Conservation (phyloP, 2,113 vertebrate genomes). For the Aspiorhynchus laticeps region DNA sequence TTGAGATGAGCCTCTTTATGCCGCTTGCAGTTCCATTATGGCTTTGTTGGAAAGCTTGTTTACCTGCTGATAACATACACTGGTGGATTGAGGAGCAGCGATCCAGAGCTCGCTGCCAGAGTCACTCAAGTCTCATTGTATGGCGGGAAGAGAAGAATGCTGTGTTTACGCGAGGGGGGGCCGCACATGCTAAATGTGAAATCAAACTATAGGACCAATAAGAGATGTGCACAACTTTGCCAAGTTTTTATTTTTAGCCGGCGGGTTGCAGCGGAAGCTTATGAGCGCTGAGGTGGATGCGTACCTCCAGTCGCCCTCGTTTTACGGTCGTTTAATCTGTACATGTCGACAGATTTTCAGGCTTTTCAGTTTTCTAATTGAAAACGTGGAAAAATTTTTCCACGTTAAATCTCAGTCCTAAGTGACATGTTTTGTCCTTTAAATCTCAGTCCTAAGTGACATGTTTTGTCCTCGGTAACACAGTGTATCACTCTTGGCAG, state of each 20-base stretch:
- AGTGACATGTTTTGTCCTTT: conserved; percentile 27
- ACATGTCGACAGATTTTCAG: conserved; percentile 29
- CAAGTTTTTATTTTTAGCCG: conserved; percentile 82
- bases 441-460: conserved; percentile 25
- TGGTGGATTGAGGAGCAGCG: conserved; percentile 82
- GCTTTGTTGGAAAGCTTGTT: conserved; percentile 86
- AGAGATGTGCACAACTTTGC: conserved; percentile 77
- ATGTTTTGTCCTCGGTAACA: conserved; percentile 6
- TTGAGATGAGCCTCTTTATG: conserved; percentile 82
- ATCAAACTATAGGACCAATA: conserved; percentile 82
- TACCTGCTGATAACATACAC: conserved; percentile 88
- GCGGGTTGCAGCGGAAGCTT: conserved; percentile 73
- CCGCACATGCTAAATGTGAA: conserved; percentile 81
- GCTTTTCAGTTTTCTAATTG: conserved; percentile 41
- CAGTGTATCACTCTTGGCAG: not conserved
- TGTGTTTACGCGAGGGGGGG: conserved; percentile 79
- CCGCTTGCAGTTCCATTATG: conserved; percentile 81
- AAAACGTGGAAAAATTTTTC: conserved; percentile 38
- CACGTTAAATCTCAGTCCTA: conserved; percentile 13
- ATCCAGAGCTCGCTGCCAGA: conserved; percentile 84
- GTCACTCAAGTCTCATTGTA: conserved; percentile 85
- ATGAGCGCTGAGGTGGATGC: conserved; percentile 69
- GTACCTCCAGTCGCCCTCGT: conserved; percentile 68
- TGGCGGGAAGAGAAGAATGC: conserved; percentile 78
- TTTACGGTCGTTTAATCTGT: conserved; percentile 46